Evolutionary conservation across 2,113 vertebrate genomes (phyloP), one percentile per base, ranked within the genome.

Genomic region (Scopus umbretta): DNA sequence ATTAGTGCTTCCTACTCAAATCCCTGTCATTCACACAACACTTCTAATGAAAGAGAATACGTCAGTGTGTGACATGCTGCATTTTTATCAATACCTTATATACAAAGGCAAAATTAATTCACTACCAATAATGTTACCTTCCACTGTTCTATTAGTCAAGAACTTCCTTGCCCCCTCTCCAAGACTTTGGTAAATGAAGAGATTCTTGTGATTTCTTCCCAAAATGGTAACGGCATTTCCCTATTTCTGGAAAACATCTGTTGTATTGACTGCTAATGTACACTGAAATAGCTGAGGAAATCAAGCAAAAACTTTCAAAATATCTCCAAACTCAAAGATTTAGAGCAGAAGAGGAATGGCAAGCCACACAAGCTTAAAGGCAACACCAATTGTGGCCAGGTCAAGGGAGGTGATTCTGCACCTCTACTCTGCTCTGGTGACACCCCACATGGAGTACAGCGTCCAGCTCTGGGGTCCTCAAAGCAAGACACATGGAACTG

Each of bases 1-100:
- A 92, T 94, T 92, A 83, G 43, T 70, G 19, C 49, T 88, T 90
- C 79, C 74, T 81, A 55, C 36, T 72, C 56, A 68, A 88, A 34
- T 82, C 23, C 8, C 62, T 40, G 53, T 56, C 81, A 47, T 75
- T 88, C 7, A 1, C 70, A 72, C 78, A 74, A 58, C 29, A 68
- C 27, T 67, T 50, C n/a, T 67, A 92, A 85, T 82, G 74, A 75
- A 87, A 72, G 20, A 26, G 58, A 94, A 79, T 42, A 53, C 29
- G 63, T 19, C 61, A 61, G n/a, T 21, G 49, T 78, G 53, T 32
- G 53, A 75, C 56, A 72, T 29, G 32, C 21, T 75, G 50, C 16
- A 13, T 76, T 92, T 80, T 78, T 76, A 92, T 74, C 86, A 70
- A 86, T 53, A 88, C 4, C 20, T 20, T 58, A 58, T 19, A 63